Evolutionary conservation across 23 tunicate species (phyloP).

Genomic region (Ascidia mentula): DNA sequence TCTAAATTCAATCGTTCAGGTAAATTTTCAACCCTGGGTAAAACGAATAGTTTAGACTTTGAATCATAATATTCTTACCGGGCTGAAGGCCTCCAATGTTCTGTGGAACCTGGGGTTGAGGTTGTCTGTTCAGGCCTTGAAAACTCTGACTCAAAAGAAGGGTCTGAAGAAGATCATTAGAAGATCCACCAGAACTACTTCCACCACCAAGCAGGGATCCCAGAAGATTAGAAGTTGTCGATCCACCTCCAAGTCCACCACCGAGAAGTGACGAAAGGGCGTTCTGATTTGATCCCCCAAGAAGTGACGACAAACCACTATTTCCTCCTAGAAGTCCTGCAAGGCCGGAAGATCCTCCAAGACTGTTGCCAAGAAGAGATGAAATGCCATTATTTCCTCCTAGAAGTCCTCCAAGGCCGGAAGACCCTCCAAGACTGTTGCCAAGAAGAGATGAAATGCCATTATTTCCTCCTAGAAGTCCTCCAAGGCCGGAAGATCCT

Average conservation of each 20-base stretch:
- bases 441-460: slow-evolving; percentile 1
- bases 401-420: neutral
- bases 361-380: slow-evolving; percentile 8
- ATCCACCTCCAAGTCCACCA: neutral
- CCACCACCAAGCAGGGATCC: slow-evolving; percentile 20
- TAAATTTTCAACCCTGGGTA: neutral
- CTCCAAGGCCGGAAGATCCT: neutral
- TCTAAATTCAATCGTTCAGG: too few species aligned
- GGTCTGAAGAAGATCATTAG: slow-evolving; percentile 6
- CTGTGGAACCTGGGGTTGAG: neutral
- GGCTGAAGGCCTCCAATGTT: slow-evolving; percentile 28
- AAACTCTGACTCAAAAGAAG: slow-evolving; percentile 1
- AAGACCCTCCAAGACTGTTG: neutral
- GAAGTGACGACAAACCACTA: neutral
- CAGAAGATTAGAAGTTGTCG: neutral
- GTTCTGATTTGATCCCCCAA: neutral
- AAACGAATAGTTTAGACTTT: neutral
- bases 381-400: slow-evolving; percentile 1
- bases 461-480: slow-evolving; percentile 5
- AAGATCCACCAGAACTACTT: neutral
- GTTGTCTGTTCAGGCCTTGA: neutral
- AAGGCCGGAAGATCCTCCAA: slow-evolving; percentile 1
- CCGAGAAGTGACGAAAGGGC: neutral
- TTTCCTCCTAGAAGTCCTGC: slow-evolving; percentile 14
- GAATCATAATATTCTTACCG: slow-evolving; percentile 20